Evolutionary conservation across 53 echinoderm and acorn worm species (phyloP).

Genomic region (Mesocentrotus franciscanus): DNA sequence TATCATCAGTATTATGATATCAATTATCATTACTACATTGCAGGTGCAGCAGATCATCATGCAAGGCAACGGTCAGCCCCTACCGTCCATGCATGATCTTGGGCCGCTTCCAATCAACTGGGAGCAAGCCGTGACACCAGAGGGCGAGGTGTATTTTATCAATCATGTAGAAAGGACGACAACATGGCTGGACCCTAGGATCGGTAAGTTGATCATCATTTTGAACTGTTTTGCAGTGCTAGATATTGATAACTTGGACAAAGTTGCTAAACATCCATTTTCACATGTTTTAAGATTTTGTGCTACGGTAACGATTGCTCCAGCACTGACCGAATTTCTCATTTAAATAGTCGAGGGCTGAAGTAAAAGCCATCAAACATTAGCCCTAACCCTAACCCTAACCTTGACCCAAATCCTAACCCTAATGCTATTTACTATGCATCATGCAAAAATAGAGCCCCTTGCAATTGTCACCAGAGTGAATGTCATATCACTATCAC

Average conservation of each 20-base stretch:
- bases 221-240: background rate
- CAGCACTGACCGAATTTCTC: too few relatives aligned
- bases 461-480: too few relatives aligned
- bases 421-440: too few relatives aligned
- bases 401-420: too few relatives aligned
- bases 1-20: background rate
- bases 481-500: too few relatives aligned
- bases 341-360: too few relatives aligned
- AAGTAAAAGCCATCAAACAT: too few relatives aligned
- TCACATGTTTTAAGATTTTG: background rate
- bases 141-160: conserved; percentile 95
- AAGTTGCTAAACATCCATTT: background rate
- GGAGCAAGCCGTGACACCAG: conserved; percentile 95
- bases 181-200: conserved; percentile 98
- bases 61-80: conserved; percentile 75
- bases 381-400: too few relatives aligned
- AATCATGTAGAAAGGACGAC: conserved; percentile 94
- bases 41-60: conserved; percentile 77
- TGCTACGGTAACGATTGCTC: too few relatives aligned
- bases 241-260: too few relatives aligned
- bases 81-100: conserved; percentile 86
- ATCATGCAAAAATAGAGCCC: too few relatives aligned
- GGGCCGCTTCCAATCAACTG: conserved; percentile 92
- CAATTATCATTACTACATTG: too few relatives aligned
- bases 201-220: conserved; percentile 72